These are phyloP conservation scores for Athalia cordata DNA, from an alignment of 2,888 invertebrate species.

Conservation along the genomic window DNA sequence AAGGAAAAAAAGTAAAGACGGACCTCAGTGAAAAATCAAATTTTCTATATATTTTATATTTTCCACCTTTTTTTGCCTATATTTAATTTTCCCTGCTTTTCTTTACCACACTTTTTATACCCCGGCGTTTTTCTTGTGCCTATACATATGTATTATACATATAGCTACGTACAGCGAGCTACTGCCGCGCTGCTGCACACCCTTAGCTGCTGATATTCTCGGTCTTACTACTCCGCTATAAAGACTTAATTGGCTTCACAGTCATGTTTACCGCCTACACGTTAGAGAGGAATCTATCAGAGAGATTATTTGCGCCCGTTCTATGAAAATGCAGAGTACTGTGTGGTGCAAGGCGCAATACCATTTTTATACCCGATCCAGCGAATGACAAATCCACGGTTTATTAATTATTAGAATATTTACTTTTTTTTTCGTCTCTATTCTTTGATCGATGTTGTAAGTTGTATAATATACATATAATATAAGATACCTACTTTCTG, in stretches of 20 bases:
- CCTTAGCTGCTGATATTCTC: slow-evolving; percentile 4
- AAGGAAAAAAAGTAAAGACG: neutral
- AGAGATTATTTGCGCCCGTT: neutral
- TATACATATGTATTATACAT: too few species aligned
- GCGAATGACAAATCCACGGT: too few species aligned
- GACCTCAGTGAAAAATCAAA: neutral
- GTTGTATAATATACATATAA: neutral
- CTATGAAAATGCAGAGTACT: neutral
- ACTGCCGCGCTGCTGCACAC: too few species aligned
- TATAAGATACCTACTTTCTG: neutral
- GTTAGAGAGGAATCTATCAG: neutral
- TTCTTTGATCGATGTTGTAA: too few species aligned
- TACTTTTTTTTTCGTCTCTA: too few species aligned
- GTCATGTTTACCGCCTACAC: slow-evolving; percentile 9
- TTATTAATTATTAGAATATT: too few species aligned
- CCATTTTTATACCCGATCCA: too few species aligned
- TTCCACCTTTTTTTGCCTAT: neutral
- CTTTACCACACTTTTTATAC: neutral
- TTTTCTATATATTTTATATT: slow-evolving; percentile 9
- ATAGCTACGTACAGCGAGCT: too few species aligned
- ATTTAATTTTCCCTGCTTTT: neutral
- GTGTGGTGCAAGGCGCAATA: too few species aligned
- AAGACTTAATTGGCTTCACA: slow-evolving; percentile 27
- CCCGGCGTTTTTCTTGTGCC: neutral
- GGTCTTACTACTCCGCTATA: neutral